Evolutionary conservation across 2,113 vertebrate species (phyloP).

Genomic region (Marmota monax): DNA sequence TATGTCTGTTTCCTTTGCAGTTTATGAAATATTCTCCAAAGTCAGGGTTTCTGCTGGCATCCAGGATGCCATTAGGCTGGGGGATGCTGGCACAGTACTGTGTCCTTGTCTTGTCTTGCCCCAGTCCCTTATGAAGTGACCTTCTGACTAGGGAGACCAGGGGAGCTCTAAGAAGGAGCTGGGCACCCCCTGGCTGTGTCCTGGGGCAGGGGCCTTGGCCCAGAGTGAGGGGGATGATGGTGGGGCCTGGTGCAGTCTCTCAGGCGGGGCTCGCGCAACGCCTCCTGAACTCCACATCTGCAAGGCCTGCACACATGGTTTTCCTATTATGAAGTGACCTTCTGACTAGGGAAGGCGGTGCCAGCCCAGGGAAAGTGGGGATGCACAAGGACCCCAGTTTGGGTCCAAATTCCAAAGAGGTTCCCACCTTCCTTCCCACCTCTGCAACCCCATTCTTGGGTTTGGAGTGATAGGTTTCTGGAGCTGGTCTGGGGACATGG

Average conservation of each 20-base stretch:
- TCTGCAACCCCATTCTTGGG: background rate
- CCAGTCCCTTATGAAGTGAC: background rate
- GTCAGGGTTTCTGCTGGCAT: background rate
- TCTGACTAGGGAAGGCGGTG: too few species aligned
- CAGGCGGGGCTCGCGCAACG: background rate
- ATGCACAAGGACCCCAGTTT: background rate
- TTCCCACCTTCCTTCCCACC: too few species aligned
- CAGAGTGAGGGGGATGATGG: background rate
- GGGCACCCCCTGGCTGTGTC: background rate
- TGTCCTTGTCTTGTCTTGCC: background rate
- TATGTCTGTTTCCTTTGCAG: background rate
- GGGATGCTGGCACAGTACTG: too few species aligned
- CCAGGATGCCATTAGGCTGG: too few species aligned
- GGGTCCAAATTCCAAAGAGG: background rate
- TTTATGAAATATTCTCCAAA: background rate
- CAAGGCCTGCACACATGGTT: too few species aligned
- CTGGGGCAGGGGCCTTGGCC: background rate
- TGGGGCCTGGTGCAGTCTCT: background rate
- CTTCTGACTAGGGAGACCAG: background rate
- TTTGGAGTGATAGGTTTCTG: slow-evolving; percentile 4
- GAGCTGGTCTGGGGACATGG: background rate
- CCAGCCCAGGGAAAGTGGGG: background rate
- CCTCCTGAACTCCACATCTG: too few species aligned
- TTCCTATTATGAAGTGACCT: too few species aligned
- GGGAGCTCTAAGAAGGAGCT: background rate